phyloP scores from a whole-genome alignment of 2,113 vertebrate species.

The Phaetusa simplex region DNA sequence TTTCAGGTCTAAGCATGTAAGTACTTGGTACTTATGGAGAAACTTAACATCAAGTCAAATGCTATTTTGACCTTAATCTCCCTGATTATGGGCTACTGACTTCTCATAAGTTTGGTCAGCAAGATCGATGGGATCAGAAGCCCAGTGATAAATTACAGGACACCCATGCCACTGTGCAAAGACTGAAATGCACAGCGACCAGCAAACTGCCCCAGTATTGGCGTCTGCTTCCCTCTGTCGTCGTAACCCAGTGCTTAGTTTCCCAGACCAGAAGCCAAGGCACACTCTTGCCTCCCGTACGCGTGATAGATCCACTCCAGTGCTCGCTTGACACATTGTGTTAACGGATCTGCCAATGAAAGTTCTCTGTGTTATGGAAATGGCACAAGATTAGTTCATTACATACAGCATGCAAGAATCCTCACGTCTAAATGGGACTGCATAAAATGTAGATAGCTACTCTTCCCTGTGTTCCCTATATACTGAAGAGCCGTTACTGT shows the following conservation, averaged over 20 bases:
- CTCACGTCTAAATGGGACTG: neutral
- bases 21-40: neutral
- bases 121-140: neutral
- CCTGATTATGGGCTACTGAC: neutral
- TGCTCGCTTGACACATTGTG: accelerated
- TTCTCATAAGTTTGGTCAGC: neutral
- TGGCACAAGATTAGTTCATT: neutral
- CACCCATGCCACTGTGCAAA: neutral
- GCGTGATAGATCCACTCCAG: neutral
- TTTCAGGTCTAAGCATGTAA: neutral
- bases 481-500: neutral
- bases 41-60: neutral
- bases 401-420: neutral
- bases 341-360: neutral
- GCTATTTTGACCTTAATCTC: accelerated
- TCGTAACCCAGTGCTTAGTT: neutral
- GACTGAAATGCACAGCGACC: neutral
- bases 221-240: neutral
- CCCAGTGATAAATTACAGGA: neutral
- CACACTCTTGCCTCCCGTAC: neutral
- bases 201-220: neutral
- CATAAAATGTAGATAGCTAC: neutral
- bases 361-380: neutral
- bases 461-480: neutral
- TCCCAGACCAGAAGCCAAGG: neutral